phyloP scores from a whole-genome alignment of 2,113 vertebrate genomes.

The Gulo gulo region DNA sequence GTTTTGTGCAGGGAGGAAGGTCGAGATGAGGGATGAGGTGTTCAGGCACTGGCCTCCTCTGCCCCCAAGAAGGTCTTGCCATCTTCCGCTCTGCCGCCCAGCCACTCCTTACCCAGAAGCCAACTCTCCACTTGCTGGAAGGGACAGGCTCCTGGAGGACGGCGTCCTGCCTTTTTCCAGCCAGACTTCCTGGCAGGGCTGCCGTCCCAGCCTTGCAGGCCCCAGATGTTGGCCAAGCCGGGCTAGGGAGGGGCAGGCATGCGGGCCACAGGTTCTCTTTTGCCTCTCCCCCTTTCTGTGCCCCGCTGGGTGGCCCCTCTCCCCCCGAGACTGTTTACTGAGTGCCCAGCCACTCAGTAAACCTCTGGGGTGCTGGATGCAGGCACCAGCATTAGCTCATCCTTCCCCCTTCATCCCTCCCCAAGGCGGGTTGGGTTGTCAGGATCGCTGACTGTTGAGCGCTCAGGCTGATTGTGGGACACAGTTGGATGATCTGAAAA shows the following conservation, averaged over 20 bases:
- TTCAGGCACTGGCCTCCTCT: neutral
- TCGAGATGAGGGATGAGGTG: neutral
- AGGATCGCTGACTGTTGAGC: neutral
- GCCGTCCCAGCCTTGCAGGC: neutral
- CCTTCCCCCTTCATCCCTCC: neutral
- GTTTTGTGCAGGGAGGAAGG: neutral
- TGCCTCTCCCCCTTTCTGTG: fast-evolving
- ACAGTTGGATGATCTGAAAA: neutral
- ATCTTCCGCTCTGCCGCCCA: neutral
- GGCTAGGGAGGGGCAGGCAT: neutral
- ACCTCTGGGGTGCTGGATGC: neutral
- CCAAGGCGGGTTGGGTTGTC: neutral
- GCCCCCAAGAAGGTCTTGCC: neutral
- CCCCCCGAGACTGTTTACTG: neutral
- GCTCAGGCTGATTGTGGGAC: neutral
- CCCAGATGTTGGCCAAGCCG: too few species aligned
- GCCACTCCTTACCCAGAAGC: neutral
- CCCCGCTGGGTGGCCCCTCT: neutral
- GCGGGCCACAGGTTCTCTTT: neutral
- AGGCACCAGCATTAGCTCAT: neutral
- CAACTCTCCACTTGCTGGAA: neutral
- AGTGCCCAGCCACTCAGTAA: too few species aligned
- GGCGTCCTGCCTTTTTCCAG: neutral
- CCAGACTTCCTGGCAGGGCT: neutral
- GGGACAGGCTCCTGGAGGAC: neutral